A percentile compares a stretch with the other conserved stretches of the same genome.
These are phyloP conservation scores for Hydrotaea diabolus DNA, from an alignment of 2,888 invertebrate species.

Conservation along the genomic window DNA sequence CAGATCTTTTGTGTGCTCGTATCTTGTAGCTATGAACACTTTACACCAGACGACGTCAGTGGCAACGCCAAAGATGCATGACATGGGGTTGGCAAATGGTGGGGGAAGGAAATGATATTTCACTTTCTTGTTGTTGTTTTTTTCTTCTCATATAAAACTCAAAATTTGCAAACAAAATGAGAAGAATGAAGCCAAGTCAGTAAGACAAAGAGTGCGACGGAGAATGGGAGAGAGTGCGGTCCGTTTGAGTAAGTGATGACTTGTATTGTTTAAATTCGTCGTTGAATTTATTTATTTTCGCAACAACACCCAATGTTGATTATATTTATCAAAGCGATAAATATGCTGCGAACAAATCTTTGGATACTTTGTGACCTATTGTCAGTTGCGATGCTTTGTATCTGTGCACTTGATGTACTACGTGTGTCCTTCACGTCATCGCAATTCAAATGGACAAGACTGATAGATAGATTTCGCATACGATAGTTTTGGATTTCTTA, in stretches of 20 bases:
- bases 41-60: neutral
- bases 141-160: no score
- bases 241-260: neutral
- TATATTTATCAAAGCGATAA: neutral
- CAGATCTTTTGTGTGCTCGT: neutral
- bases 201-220: neutral
- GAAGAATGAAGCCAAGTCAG: no score
- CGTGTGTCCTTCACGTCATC: neutral
- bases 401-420: neutral
- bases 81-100: neutral
- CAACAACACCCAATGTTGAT: constrained; percentile 12
- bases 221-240: neutral
- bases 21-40: neutral
- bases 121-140: neutral
- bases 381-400: neutral
- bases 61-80: neutral
- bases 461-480: neutral
- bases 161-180: no score
- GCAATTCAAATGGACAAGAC: neutral
- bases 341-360: neutral
- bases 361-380: neutral
- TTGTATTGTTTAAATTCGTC: neutral
- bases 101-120: neutral
- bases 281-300: neutral
- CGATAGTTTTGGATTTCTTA: neutral